These are phyloP conservation scores for Eupleurogrammus muticus DNA, from an alignment of 2,797 vertebrate genomes.

Conservation along the genomic window DNA sequence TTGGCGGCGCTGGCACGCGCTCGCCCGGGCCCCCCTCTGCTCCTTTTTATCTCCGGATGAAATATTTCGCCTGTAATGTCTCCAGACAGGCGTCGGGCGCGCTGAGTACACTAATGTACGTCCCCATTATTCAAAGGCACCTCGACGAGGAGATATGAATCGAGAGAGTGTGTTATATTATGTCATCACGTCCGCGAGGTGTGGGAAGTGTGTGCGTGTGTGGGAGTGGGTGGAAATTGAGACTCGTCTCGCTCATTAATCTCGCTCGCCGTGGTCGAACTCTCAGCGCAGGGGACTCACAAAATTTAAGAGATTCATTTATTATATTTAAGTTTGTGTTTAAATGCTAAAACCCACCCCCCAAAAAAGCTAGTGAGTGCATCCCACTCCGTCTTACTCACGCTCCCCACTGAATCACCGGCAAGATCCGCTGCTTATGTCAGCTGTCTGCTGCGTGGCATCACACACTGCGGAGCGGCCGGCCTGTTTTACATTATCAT, in stretches of 20 bases:
- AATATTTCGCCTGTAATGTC: slow-evolving; percentile 62
- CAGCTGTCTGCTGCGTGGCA: slow-evolving; percentile 55
- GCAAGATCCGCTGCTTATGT: slow-evolving; percentile 55
- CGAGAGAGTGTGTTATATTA: slow-evolving; percentile 61
- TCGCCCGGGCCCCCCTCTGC: slow-evolving; percentile 24
- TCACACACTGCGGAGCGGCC: slow-evolving; percentile 17
- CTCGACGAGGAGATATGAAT: slow-evolving; percentile 61
- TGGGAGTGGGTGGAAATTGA: slow-evolving; percentile 55
- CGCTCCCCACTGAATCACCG: slow-evolving; percentile 35
- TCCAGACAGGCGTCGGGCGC: slow-evolving; percentile 56
- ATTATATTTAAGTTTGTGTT: slow-evolving; percentile 4
- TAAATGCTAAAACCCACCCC: slow-evolving; percentile 28
- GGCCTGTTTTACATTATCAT: slow-evolving; percentile 56
- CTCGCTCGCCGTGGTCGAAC: slow-evolving; percentile 46
- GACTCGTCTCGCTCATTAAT: slow-evolving; percentile 66
- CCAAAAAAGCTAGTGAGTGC: slow-evolving; percentile 11
- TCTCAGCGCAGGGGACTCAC: slow-evolving; percentile 5
- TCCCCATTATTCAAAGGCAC: slow-evolving; percentile 62
- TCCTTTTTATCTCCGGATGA: slow-evolving; percentile 60
- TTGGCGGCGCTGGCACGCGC: slow-evolving; percentile 21
- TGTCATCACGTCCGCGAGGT: slow-evolving; percentile 57
- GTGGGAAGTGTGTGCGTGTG: slow-evolving; percentile 57
- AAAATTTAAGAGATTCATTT: not conserved
- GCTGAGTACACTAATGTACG: slow-evolving; percentile 54
- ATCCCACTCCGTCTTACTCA: slow-evolving; percentile 18